Conservation (phyloP, 1,140 invertebrate genomes). For the Coelopa frigida region DNA sequence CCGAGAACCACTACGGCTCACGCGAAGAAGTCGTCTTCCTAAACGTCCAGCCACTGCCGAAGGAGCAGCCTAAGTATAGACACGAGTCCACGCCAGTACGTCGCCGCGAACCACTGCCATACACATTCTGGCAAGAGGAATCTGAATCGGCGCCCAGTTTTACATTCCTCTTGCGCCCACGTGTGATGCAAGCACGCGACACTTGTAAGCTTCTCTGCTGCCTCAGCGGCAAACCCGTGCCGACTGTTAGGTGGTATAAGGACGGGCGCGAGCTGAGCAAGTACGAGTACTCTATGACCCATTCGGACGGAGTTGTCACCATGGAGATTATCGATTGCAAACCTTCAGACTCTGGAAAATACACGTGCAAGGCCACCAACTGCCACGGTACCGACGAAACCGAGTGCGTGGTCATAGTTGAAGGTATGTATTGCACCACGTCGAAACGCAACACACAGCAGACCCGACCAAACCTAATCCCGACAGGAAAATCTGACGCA, state of each 20-base stretch:
- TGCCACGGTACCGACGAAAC: slow-evolving; percentile 90
- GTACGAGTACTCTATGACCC: slow-evolving; percentile 81
- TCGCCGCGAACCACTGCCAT: slow-evolving; percentile 69
- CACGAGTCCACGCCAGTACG: slow-evolving; percentile 63
- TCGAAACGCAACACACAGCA: too few relatives aligned
- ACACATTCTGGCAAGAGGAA: slow-evolving; percentile 75
- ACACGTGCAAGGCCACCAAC: slow-evolving; percentile 88
- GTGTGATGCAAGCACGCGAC: slow-evolving; percentile 92
- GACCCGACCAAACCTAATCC: too few relatives aligned
- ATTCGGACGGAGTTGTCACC: slow-evolving; percentile 88
- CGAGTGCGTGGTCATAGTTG: slow-evolving; percentile 90
- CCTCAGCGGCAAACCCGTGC: slow-evolving; percentile 86
- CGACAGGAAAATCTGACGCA: too few relatives aligned
- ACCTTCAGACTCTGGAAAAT: slow-evolving; percentile 92
- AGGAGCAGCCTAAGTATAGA: slow-evolving; percentile 69
- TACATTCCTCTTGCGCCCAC: slow-evolving; percentile 93
- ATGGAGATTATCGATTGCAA: slow-evolving; percentile 94
- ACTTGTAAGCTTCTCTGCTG: slow-evolving; percentile 97
- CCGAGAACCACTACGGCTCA: slow-evolving; percentile 96
- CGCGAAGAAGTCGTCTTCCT: slow-evolving; percentile 95
- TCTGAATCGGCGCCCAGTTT: slow-evolving; percentile 87
- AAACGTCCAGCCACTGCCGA: slow-evolving; percentile 89
- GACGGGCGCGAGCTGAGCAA: slow-evolving; percentile 84
- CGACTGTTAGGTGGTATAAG: slow-evolving; percentile 89
- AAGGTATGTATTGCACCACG: slow-evolving; percentile 77